Conservation (phyloP, 2,797 vertebrate species). For the Scarus forsteni region DNA sequence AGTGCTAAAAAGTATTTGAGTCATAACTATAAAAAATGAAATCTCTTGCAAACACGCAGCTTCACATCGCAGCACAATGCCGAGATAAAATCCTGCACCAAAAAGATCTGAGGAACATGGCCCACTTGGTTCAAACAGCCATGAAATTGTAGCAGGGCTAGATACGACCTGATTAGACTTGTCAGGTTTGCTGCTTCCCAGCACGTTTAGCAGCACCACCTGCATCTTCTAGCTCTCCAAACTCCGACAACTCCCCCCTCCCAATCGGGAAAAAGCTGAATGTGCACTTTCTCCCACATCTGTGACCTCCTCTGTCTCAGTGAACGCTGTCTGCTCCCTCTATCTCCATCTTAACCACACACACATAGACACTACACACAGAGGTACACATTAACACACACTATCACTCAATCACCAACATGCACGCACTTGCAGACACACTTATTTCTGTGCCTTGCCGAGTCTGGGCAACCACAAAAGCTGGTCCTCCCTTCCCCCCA, state of each 20-base stretch:
- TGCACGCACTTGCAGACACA: constrained; percentile 11
- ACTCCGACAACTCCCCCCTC: constrained; percentile 31
- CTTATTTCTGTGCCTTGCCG: constrained; percentile 1
- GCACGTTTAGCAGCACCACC: constrained; percentile 69
- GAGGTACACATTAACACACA: not conserved
- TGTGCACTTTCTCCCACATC: constrained; percentile 66
- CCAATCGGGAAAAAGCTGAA: constrained; percentile 67
- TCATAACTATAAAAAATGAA: constrained; percentile 38
- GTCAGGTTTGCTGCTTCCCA: constrained; percentile 70
- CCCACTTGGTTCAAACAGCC: constrained; percentile 87
- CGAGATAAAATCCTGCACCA: constrained; percentile 71
- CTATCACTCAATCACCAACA: constrained; percentile 1
- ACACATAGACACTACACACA: not conserved
- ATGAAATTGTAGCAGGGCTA: constrained; percentile 81
- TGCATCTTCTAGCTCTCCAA: constrained; percentile 59
- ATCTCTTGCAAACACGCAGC: constrained; percentile 30
- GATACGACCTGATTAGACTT: constrained; percentile 85
- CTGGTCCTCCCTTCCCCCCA: constrained; percentile 22
- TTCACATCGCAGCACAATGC: constrained; percentile 46
- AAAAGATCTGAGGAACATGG: constrained; percentile 79
- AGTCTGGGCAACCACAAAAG: constrained; percentile 22
- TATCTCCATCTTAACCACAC: constrained; percentile 42
- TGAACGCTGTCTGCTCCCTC: constrained; percentile 46
- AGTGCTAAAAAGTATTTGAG: constrained; percentile 11
- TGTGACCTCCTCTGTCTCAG: constrained; percentile 52